These are phyloP conservation scores for Orchesella flavescens DNA, from an alignment of 2,888 invertebrate species.

Conservation along the genomic window DNA sequence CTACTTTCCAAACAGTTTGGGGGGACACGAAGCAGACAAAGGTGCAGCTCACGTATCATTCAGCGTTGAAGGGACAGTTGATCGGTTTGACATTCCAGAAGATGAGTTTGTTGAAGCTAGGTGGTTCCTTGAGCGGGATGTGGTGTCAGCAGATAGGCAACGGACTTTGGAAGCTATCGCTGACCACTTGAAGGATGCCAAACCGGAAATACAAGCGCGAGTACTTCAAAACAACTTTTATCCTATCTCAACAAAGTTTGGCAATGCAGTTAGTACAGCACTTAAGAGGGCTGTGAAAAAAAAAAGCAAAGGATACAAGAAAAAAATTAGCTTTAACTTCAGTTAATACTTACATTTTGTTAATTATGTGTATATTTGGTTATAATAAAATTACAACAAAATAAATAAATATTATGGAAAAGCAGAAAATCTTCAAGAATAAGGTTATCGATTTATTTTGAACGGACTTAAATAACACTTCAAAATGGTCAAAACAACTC, in stretches of 20 bases:
- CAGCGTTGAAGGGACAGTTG: slow-evolving; percentile 83
- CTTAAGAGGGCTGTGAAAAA: background rate
- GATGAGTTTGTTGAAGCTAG: slow-evolving; percentile 92
- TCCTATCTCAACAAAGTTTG: slow-evolving; percentile 18
- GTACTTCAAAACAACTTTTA: slow-evolving; percentile 32
- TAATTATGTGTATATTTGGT: too few species aligned
- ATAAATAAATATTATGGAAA: background rate
- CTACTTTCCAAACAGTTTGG: slow-evolving; percentile 97
- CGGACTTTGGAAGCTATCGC: slow-evolving; percentile 24
- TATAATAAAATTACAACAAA: too few species aligned
- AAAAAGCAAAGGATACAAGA: too few species aligned
- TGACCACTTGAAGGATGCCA: slow-evolving; percentile 2
- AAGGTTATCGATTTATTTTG: too few species aligned
- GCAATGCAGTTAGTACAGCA: slow-evolving; percentile 14
- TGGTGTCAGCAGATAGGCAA: slow-evolving; percentile 84
- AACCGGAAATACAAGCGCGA: background rate
- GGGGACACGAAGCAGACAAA: slow-evolving; percentile 84
- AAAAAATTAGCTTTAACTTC: too few species aligned
- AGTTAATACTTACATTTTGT: too few species aligned
- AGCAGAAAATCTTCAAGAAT: too few species aligned
- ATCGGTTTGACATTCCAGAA: slow-evolving; percentile 86
- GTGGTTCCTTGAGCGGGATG: slow-evolving; percentile 86
- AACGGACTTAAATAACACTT: too few species aligned
- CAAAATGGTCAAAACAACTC: too few species aligned
- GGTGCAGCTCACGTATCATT: slow-evolving; percentile 80